These are phyloP conservation scores for Dasysyrphus tricinctus DNA, from an alignment of 2,888 invertebrate species.

Conservation along the genomic window DNA sequence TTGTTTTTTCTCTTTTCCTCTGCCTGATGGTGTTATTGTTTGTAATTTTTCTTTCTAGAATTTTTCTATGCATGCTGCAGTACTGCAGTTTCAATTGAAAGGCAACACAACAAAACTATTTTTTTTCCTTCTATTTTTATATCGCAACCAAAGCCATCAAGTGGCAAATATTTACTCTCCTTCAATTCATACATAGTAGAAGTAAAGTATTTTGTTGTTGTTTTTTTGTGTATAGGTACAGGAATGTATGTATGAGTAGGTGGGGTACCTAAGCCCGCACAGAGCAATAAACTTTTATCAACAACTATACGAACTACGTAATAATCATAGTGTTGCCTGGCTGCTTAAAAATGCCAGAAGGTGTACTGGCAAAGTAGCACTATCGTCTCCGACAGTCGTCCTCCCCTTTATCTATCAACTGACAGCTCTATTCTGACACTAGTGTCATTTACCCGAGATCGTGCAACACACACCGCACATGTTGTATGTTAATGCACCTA, in stretches of 20 bases:
- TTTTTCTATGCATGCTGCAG: constrained; percentile 22
- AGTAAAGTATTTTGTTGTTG: constrained; percentile 53
- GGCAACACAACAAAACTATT: constrained; percentile 47
- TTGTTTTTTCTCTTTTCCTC: no score
- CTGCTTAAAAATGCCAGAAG: constrained; percentile 37
- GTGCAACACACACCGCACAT: constrained; percentile 23
- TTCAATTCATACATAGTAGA: constrained; percentile 54
- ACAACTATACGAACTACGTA: constrained; percentile 38
- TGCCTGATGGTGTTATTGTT: not conserved
- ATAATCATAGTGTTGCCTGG: constrained; percentile 52
- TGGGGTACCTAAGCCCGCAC: constrained; percentile 1
- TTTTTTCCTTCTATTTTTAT: constrained; percentile 65
- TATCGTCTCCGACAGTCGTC: constrained; percentile 21
- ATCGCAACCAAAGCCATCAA: constrained; percentile 68
- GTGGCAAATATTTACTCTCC: constrained; percentile 75
- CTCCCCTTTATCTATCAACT: constrained; percentile 39
- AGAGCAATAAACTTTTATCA: constrained; percentile 74
- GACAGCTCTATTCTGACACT: constrained; percentile 59
- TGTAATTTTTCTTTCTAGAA: constrained; percentile 20
- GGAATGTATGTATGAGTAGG: constrained; percentile 11
- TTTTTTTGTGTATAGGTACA: not conserved
- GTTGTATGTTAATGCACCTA: constrained; percentile 26
- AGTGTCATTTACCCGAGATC: constrained; percentile 70
- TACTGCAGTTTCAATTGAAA: constrained; percentile 4
- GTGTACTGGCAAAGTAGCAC: constrained; percentile 45